Base-by-base conservation (phyloP, 2,797 vertebrate species). In the Zenarchopterus dispar region DNA sequence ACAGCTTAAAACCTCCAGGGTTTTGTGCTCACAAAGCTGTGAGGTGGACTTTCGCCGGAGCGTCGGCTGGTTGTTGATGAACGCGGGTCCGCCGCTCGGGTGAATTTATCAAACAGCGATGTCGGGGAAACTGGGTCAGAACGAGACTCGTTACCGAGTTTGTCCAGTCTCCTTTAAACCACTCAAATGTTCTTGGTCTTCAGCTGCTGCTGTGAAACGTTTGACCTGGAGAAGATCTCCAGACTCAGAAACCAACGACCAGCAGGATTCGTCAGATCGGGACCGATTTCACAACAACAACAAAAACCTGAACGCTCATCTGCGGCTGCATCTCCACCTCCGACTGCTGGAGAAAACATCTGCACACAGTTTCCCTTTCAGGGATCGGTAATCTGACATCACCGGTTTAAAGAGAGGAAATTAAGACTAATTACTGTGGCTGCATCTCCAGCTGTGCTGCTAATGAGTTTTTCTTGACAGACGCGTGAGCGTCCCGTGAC, bases 201-300 rank as follows among this genome's bases (percentile, higher is more conserved):
- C 22, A 61, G 19, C 21, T 17, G 43, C 62, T 53, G 57, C 19
- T 5, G 0, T 36, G 22, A 49, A 49, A 39, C 26, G n/a, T 50
- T 31, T 50, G 36, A 56, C 55, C 51, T 10, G 44, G 58, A 21
- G 11, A 64, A 36, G 52, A 47, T 31, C 52, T 60, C 52, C 1
- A 55, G 0, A 0, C 26, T 62, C 3, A 57, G 23, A 59, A 15
- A 11, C 48, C 70, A 57, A 58, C 58, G 61, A 9, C 43, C 1
- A 43, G 52, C 59, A 56, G n/a, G 39, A 21, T 36, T 33, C 62
- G 45, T 69, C 24, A 62, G 58, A 45, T 28, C 22, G 54, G 19
- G 13, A 1, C 53, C 54, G 49, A 33, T 83, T 81, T 81, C 58
- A 81, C 77, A 62, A 62, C 45, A 10, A 36, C 33, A 2, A 10